Evolutionary conservation across 37 sponge, comb jelly and placozoan species (phyloP).

Genomic region (Chondrilla cf. caribensis): DNA sequence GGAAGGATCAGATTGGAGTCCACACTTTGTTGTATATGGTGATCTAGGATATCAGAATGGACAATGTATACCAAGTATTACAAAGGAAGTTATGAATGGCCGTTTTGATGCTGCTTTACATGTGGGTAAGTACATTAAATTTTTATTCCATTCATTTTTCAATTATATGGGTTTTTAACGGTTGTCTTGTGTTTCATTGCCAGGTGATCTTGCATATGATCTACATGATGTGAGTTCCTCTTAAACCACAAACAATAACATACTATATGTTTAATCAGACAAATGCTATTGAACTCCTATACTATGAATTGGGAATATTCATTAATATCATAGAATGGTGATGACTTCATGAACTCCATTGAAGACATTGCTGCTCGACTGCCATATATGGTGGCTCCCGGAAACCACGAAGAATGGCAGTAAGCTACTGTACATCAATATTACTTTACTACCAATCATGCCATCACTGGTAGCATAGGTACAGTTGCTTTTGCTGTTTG

Average conservation of each 20-base stretch:
- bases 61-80: no score
- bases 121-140: constrained; percentile 9
- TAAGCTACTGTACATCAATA: neutral
- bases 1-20: no score
- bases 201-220: constrained; percentile 38
- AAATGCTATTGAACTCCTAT: no score
- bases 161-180: no score
- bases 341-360: constrained; percentile 50
- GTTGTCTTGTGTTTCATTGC: no score
- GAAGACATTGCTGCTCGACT: constrained; percentile 30
- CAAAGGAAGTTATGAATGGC: neutral
- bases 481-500: no score
- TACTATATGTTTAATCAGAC: no score
- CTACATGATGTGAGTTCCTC: constrained; percentile 6
- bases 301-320: neutral
- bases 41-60: no score
- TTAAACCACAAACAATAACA: no score
- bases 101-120: neutral
- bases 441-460: no score
- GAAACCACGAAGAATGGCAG: constrained; percentile 44
- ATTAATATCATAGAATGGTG: constrained; percentile 19
- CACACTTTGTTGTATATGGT: no score
- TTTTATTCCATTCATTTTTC: neutral
- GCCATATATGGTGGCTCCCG: constrained; percentile 57
- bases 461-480: no score